phyloP scores from a whole-genome alignment of 1,140 invertebrate species.

The Mizuhopecten yessoensis region DNA sequence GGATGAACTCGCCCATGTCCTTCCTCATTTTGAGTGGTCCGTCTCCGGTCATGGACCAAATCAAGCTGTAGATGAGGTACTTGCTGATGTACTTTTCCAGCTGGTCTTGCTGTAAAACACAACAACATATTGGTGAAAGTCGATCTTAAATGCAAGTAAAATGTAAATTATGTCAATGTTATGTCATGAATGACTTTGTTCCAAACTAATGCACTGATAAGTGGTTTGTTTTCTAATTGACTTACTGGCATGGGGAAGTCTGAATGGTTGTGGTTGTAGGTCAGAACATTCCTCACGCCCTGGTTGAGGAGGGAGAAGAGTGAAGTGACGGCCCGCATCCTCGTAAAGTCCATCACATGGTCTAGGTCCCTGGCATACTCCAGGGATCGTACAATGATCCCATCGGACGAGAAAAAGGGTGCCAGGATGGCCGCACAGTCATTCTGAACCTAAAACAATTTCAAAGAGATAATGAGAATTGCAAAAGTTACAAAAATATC shows the following conservation, averaged over 20 bases:
- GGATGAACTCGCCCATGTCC: slow-evolving; percentile 97
- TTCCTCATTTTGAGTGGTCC: slow-evolving; percentile 96
- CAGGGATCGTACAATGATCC: slow-evolving; percentile 94
- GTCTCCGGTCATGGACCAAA: slow-evolving; percentile 99
- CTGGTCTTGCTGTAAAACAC: slow-evolving; percentile 89
- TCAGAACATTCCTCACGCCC: slow-evolving; percentile 92
- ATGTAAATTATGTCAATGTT: not conserved
- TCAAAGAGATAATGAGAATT: not conserved
- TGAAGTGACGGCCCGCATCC: slow-evolving; percentile 95
- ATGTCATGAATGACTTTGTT: too few species aligned
- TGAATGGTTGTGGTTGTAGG: slow-evolving; percentile 95
- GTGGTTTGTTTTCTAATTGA: not conserved
- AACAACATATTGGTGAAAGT: slow-evolving; percentile 28
- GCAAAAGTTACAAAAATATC: not conserved
- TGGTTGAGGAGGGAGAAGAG: slow-evolving; percentile 99
- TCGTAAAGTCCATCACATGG: slow-evolving; percentile 99
- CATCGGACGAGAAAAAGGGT: slow-evolving; percentile 94
- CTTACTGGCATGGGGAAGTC: slow-evolving; percentile 94
- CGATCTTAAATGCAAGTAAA: not conserved
- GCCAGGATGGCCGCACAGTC: slow-evolving; percentile 93
- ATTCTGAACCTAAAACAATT: slow-evolving; percentile 89
- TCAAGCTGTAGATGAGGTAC: slow-evolving; percentile 94
- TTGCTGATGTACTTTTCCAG: slow-evolving; percentile 96
- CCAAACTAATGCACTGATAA: too few species aligned
- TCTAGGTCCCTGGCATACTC: slow-evolving; percentile 94